These are phyloP conservation scores for Plutomurus gul DNA, from an alignment of 1,140 invertebrate genomes.

Conservation along the genomic window DNA sequence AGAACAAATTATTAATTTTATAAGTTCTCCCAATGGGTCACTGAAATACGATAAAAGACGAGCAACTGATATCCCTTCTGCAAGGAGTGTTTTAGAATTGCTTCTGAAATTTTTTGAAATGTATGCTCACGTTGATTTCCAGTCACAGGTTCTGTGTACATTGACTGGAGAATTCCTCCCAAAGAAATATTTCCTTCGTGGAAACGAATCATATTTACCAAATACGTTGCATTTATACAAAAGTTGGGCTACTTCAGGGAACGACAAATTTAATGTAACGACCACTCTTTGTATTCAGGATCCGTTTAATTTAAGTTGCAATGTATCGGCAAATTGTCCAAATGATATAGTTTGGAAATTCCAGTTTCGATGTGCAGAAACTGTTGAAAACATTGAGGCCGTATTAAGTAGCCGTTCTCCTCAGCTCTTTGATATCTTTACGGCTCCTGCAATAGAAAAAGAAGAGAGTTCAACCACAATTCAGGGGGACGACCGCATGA, in stretches of 20 bases:
- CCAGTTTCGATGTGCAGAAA: neutral
- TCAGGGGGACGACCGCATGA: no score
- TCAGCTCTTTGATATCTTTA: neutral
- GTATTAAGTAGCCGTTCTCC: neutral
- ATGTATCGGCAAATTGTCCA: neutral
- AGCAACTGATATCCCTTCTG: neutral
- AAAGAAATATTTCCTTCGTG: neutral
- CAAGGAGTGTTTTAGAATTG: neutral
- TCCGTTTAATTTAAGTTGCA: neutral
- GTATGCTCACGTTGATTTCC: neutral
- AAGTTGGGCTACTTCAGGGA: neutral
- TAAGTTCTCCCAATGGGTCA: neutral
- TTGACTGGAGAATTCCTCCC: neutral
- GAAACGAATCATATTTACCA: neutral
- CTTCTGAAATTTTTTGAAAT: neutral
- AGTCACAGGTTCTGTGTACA: neutral
- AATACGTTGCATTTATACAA: neutral
- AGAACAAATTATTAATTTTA: neutral
- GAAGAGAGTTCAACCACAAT: no score
- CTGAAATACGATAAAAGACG: neutral
- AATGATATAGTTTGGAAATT: neutral
- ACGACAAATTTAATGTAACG: neutral
- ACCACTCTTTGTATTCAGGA: neutral
- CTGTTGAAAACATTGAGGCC: neutral
- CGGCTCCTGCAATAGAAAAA: no score